Evolutionary conservation across 2,888 invertebrate genomes (phyloP), one percentile per base, ranked within the genome.

Genomic region (Megastigmus dorsalis): DNA sequence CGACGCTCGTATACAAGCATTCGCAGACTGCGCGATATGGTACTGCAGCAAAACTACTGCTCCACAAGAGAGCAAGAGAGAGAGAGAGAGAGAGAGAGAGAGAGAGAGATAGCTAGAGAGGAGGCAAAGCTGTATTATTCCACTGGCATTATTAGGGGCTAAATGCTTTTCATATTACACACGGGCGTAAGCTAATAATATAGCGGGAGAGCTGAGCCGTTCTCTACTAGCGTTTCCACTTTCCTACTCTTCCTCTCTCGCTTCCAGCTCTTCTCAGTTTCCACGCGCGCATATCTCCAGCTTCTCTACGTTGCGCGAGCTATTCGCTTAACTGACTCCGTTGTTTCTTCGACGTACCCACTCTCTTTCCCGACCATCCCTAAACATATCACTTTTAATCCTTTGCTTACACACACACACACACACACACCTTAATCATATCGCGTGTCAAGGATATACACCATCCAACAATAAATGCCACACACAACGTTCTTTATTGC

Each of bases 151-250:
- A 82, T 81, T 79, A 77, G 74, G 75, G 75, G 48, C 73, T 75
- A 79, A 81, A 80, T 77, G 79, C 79, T 78, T 71, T 75, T 78
- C 68, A 78, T 80, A 82, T 79, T 79, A 78, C 74, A 77, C 76
- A 66, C 55, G 52, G 43, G 43, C 70, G 63, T 65, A 67, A 75
- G 77, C 78, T 78, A 79, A 79, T 82, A 71, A 66, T 70, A 59
- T 50, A 74, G 54, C 43, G 20, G n/a, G 57, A 45, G 72, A 59
- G 52, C 59, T 52, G 26, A 50, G 26, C 41, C 38, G 30, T 26
- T 48, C 45, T 36, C 3, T 38, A 20, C 28, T 20, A 4, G n/a
- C 23, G 28, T 36, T n/a, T 28, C n/a, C 30, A 50, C 36, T 45
- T 38, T 6, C 9, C 23, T n/a, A n/a, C 13, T 52, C 38, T 15